Evolutionary conservation across 2,113 vertebrate species (phyloP), one percentile per base, ranked within the genome.

Genomic region (Ammodytes marinus): DNA sequence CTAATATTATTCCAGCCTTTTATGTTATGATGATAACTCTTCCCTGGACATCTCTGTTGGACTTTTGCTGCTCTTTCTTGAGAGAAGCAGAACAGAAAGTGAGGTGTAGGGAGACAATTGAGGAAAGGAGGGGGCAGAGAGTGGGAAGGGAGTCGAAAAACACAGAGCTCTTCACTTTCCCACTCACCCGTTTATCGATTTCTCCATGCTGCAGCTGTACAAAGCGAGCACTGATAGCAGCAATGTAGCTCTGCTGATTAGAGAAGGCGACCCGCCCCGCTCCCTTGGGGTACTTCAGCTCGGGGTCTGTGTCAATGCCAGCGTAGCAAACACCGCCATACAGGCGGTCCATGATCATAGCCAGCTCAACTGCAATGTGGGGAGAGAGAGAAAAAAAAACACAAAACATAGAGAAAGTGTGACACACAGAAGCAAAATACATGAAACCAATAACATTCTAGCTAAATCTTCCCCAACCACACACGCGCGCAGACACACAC

Each of bases 191-290:
- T 97, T 99, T 99, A 97, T 99, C 98, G 94, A 99, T 99, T 92
- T 99, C 98, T 91, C 98, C 98, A 83, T 99, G 98, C 96, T 99
- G 98, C 95, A 99, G 97, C 95, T 99, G 98, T 90, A 99, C 98
- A 94, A 99, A 99, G 95, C 98, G 98, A 94, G 98, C 98, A 84
- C 98, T 99, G 97, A 99, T 99, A 96, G 98, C 98, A 96, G 98
- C 98, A 93, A 99, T 99, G 96, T 99, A 99, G 94, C 98, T 99
- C 95, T 99, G 98, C 92, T 99, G 98, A 96, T 99, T 99, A 93
- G 98, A 99, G 92, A 99, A 99, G 0, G 98, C 98, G 64, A 99
- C 98, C 88, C 98, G 96, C 93, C 98, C 98, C 6, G 98, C 98
- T 91, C 98, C 98, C 90, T 99, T 99, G 69, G 98, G 98, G 96